These are phyloP conservation scores for Ennomos fuscantarius DNA, from an alignment of 2,888 invertebrate genomes.

Conservation along the genomic window DNA sequence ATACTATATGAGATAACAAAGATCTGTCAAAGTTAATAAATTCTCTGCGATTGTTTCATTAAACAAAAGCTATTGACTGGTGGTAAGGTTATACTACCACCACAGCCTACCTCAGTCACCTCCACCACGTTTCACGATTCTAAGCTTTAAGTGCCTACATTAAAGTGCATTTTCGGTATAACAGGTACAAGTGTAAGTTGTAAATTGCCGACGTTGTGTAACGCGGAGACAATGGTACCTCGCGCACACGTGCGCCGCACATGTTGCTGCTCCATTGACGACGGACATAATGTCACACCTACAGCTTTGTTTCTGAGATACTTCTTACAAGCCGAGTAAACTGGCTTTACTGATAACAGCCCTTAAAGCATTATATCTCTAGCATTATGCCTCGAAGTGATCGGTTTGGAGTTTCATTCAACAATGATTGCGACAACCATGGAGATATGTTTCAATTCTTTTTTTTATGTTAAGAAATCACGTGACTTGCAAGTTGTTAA, in stretches of 20 bases:
- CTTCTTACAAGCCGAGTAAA: constrained; percentile 16
- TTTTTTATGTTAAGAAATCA: too few species aligned
- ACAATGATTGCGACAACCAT: not conserved
- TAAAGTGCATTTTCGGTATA: constrained; percentile 29
- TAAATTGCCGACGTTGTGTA: constrained; percentile 39
- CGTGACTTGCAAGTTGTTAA: too few species aligned
- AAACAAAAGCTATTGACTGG: constrained; percentile 46
- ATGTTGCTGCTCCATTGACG: constrained; percentile 45
- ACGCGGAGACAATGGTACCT: constrained; percentile 63
- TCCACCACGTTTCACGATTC: constrained; percentile 8
- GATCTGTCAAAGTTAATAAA: constrained; percentile 17
- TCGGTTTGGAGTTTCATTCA: constrained; percentile 19
- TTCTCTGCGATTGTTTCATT: constrained; percentile 37
- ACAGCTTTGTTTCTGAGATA: constrained; percentile 39
- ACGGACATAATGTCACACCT: constrained; percentile 42
- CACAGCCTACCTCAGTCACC: constrained; percentile 39
- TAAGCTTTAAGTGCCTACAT: not conserved
- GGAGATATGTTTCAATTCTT: too few species aligned
- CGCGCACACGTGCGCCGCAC: constrained; percentile 63
- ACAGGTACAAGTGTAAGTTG: constrained; percentile 15
- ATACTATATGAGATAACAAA: constrained; percentile 20
- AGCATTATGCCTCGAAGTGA: constrained; percentile 13
- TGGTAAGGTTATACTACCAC: constrained; percentile 55
- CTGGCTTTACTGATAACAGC: constrained; percentile 8
- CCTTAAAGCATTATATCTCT: too few species aligned